Evolutionary conservation across 2,113 vertebrate genomes (phyloP), one percentile per base, ranked within the genome.

Genomic region (Phycodurus eques): DNA sequence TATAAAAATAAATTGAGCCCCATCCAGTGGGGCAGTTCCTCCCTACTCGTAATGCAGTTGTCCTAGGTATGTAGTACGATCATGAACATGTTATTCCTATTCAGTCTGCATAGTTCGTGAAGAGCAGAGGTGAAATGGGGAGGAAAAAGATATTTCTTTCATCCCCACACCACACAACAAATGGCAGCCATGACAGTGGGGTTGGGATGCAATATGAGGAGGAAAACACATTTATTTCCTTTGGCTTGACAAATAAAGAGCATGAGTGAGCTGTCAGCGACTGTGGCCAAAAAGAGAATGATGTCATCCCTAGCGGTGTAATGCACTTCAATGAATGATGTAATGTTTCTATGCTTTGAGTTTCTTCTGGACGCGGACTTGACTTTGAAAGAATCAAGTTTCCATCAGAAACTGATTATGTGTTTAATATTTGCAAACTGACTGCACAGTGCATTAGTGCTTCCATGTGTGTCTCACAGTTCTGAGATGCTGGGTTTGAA

Each of bases 191-290:
- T 62, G 68, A 60, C 64, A 75, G 71, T 82, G 2, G 11, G 33
- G 63, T 80, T 56, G 43, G 33, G 73, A 64, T 5, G 62, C 39
- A 43, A 44, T 64, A 3, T 9, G 35, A 53, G 44, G 33, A 13
- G 17, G 17, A 39, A 64, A 73, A 59, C 54, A 73, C 80, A 57
- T 22, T 0, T 11, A 67, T 35, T 43, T 81, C 39, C 19, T 79
- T 74, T 79, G 65, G 86, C 46, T 82, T 44, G 39, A 77, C 53
- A 70, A 73, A 83, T n/a, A 75, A 71, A 81, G 74, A 46, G 56
- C 66, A 67, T n/a, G 63, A 49, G 59, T 53, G 74, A 70, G 73
- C 60, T 51, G 71, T 61, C 62, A 14, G 49, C 15, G 59, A 73
- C 66, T 22, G 54, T 75, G 63, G 72, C 56, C 6, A 11, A 15